Evolutionary conservation across 30 jellyfish, hydroid and myxozoan species (phyloP).

Genomic region (Cassiopea andromeda): DNA sequence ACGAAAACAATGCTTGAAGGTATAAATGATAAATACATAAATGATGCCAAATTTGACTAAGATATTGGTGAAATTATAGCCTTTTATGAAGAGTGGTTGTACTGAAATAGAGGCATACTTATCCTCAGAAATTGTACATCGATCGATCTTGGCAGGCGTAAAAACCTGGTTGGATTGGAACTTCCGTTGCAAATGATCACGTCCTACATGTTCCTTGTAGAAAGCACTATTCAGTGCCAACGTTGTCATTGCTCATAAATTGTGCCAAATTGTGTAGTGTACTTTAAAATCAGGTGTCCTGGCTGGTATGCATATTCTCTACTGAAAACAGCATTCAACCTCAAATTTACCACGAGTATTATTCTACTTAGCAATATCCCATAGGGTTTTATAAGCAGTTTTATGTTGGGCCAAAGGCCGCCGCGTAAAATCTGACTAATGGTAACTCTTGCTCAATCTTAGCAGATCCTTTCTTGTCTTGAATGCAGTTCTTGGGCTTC

Average conservation of each 20-base stretch:
- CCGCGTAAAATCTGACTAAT: background rate
- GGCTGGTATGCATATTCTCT: too few relatives aligned
- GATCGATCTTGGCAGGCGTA: constrained; percentile 67
- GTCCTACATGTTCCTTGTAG: constrained; percentile 73
- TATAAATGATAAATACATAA: too few relatives aligned
- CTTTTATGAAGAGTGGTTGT: too few relatives aligned
- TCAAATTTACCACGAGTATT: too few relatives aligned
- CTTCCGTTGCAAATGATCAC: constrained; percentile 57
- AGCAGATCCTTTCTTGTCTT: background rate
- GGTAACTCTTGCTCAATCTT: background rate
- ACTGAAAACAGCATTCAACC: too few relatives aligned
- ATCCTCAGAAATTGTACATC: constrained; percentile 74
- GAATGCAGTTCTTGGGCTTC: background rate
- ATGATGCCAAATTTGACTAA: too few relatives aligned
- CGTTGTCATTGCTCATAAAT: constrained; percentile 51
- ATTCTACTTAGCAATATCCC: too few relatives aligned
- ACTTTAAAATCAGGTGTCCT: too few relatives aligned
- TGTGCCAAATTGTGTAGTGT: background rate
- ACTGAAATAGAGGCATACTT: constrained; percentile 40
- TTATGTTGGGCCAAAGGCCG: too few relatives aligned
- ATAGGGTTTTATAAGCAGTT: too few relatives aligned
- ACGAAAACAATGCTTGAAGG: too few relatives aligned
- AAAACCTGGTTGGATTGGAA: constrained; percentile 75
- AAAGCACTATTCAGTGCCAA: constrained; percentile 70
- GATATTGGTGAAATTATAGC: too few relatives aligned